Evolutionary conservation across 2,113 vertebrate species (phyloP).

Genomic region (Cavia porcellus): DNA sequence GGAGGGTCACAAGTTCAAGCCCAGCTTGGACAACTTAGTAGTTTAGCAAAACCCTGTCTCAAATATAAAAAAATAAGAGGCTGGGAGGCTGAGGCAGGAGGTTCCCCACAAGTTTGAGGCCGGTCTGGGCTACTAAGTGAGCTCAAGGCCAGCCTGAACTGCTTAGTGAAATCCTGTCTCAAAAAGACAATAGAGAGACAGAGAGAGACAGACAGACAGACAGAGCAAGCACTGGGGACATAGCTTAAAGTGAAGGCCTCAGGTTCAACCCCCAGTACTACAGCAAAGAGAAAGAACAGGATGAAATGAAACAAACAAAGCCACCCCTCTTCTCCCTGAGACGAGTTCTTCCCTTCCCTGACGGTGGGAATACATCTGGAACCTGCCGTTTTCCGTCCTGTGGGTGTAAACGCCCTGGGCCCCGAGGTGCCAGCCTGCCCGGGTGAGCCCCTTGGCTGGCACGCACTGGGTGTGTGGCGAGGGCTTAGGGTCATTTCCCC

Average conservation of each 20-base stretch:
- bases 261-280: background rate
- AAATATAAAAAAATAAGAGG: background rate
- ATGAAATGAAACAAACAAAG: no score
- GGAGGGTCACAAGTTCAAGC: background rate
- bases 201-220: background rate
- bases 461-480: fast-evolving
- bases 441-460: background rate
- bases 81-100: no score
- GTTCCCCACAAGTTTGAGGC: no score
- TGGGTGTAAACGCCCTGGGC: background rate
- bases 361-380: background rate
- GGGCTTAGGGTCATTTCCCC: background rate
- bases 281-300: background rate
- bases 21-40: background rate
- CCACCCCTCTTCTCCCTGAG: background rate
- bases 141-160: no score
- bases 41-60: background rate
- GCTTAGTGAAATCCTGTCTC: background rate
- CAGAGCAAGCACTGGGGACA: no score
- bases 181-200: background rate
- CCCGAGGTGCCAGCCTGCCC: no score
- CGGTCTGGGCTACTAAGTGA: no score
- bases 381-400: background rate
- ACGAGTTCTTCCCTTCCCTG: background rate
- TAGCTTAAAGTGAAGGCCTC: background rate